Conservation (phyloP, 2,888 invertebrate genomes). For the Leptogaster cylindrica region DNA sequence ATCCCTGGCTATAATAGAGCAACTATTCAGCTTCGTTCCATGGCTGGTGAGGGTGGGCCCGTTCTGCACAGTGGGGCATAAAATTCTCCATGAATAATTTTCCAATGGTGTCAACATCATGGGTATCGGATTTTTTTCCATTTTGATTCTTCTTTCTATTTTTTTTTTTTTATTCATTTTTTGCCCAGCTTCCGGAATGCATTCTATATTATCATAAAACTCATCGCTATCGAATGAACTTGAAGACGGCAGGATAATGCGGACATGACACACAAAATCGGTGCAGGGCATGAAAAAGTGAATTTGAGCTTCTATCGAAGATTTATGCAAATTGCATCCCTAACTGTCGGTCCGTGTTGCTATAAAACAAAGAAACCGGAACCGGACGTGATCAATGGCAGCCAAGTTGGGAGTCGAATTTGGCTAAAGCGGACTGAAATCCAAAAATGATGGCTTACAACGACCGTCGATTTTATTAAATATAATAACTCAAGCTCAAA, state of each 20-base stretch:
- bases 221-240: constrained; percentile 37
- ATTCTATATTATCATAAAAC: constrained; percentile 33
- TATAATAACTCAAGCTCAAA: constrained; percentile 26
- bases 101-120: constrained; percentile 33
- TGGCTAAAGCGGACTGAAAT: too few species aligned
- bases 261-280: constrained; percentile 37
- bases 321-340: constrained; percentile 31
- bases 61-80: constrained; percentile 42
- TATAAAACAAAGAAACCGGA: not conserved
- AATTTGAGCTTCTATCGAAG: constrained; percentile 12
- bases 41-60: constrained; percentile 7
- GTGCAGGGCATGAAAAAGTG: constrained; percentile 10
- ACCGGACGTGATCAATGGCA: too few species aligned
- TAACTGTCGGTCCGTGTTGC: not conserved
- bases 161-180: not conserved
- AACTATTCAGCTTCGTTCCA: constrained; percentile 24
- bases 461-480: constrained; percentile 24
- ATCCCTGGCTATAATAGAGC: constrained; percentile 19
- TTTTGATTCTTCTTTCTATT: too few species aligned
- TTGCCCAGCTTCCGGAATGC: not conserved
- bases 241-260: constrained; percentile 33
- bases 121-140: constrained; percentile 19
- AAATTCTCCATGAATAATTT: constrained; percentile 43
- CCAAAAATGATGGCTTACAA: too few species aligned
- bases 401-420: too few species aligned